phyloP scores from a whole-genome alignment of 2,113 vertebrate species.

The Oxyruncus cristatus region DNA sequence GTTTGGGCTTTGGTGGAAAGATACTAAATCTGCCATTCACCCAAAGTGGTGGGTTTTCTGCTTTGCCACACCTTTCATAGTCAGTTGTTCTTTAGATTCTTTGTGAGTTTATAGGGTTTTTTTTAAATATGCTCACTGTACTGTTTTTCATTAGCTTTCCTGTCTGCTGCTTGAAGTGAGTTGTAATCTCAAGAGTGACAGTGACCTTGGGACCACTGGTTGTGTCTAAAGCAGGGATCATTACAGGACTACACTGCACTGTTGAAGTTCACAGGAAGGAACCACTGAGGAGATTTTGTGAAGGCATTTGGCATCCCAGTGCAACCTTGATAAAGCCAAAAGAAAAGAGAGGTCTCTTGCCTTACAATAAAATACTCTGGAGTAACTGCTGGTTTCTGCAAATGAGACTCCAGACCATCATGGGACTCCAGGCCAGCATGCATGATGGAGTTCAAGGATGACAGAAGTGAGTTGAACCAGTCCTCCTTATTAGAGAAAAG shows the following conservation, averaged over 20 bases:
- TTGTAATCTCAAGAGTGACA: not conserved
- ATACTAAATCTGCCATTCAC: not conserved
- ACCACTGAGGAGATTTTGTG: not conserved
- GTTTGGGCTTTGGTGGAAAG: not conserved
- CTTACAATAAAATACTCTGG: not conserved
- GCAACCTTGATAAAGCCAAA: not conserved
- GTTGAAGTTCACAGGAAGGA: not conserved
- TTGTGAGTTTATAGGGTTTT: not conserved
- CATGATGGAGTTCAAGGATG: not conserved
- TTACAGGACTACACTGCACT: not conserved
- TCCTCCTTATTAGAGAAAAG: not conserved
- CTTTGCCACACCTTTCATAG: not conserved
- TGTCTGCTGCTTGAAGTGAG: not conserved
- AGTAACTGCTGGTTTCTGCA: not conserved
- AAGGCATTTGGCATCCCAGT: not conserved
- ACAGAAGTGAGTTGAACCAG: not conserved
- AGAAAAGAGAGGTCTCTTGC: not conserved
- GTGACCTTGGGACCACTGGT: not conserved
- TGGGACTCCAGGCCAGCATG: not conserved
- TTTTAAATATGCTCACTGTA: not conserved
- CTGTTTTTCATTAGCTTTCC: not conserved
- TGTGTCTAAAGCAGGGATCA: not conserved
- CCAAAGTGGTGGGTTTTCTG: not conserved
- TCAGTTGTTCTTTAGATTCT: not conserved
- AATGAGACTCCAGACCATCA: not conserved